Percentiles rank a stretch among this genome's conserved stretches.
Evolutionary conservation across 2,113 vertebrate species (phyloP).

Genomic region (Heterotilapia buettikoferi): DNA sequence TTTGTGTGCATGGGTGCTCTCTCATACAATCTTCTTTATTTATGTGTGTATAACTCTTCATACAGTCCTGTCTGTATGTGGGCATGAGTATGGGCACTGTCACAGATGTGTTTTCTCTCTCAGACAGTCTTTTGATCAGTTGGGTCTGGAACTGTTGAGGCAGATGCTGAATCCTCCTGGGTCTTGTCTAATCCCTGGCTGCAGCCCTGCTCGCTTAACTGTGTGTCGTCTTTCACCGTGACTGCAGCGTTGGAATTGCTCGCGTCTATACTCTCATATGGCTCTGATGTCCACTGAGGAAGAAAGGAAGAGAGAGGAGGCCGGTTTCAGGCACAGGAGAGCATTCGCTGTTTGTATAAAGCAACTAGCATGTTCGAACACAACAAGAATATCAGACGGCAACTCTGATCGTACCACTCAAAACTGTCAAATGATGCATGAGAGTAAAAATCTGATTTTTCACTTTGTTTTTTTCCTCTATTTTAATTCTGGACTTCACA

Average conservation of each 20-base stretch:
- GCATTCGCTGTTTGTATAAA: background rate
- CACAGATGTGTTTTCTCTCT: slow-evolving; percentile 2
- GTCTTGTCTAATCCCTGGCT: slow-evolving; percentile 61
- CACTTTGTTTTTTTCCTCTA: background rate
- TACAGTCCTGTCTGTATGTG: slow-evolving; percentile 45
- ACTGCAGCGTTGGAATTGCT: slow-evolving; percentile 32
- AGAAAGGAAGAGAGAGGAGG: background rate
- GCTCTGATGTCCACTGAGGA: slow-evolving; percentile 76
- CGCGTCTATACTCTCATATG: slow-evolving; percentile 72
- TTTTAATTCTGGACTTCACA: background rate
- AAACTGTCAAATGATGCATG: background rate
- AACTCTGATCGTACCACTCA: background rate
- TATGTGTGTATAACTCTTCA: background rate
- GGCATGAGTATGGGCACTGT: background rate
- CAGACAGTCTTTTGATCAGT: slow-evolving; percentile 61
- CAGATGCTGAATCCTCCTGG: slow-evolving; percentile 54
- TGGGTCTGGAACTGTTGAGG: slow-evolving; percentile 45
- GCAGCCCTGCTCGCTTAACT: slow-evolving; percentile 39
- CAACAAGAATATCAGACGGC: background rate
- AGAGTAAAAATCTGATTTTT: background rate
- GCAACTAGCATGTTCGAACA: background rate
- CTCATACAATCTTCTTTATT: slow-evolving; percentile 30
- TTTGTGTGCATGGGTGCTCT: slow-evolving; percentile 41
- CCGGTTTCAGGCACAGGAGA: background rate
- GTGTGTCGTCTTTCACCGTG: slow-evolving; percentile 36